Conservation (phyloP, 2,888 invertebrate genomes). For the Perizoma affinitatum region DNA sequence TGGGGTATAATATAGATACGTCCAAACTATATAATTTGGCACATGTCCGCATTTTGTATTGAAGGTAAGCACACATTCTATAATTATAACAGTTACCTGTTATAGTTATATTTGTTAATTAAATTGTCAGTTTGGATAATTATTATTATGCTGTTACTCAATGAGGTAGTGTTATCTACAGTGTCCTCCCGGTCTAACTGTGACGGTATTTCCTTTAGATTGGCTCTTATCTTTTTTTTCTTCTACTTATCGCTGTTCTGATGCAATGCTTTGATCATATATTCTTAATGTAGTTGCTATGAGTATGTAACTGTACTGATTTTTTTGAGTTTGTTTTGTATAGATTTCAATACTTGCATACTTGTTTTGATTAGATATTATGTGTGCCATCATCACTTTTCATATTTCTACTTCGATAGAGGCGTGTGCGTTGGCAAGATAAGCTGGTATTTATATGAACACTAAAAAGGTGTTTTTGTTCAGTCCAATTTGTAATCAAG, state of each 20-base stretch:
- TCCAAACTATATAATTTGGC: too few species aligned
- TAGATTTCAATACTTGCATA: slow-evolving; percentile 39
- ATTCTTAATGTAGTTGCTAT: slow-evolving; percentile 44
- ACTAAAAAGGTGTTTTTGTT: too few species aligned
- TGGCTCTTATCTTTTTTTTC: slow-evolving; percentile 1
- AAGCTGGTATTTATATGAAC: too few species aligned
- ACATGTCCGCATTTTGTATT: too few species aligned
- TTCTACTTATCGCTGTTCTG: slow-evolving; percentile 37
- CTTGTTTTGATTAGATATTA: slow-evolving; percentile 39
- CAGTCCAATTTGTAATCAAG: too few species aligned
- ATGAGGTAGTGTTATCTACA: neutral
- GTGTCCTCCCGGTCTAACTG: slow-evolving; percentile 23
- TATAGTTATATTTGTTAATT: too few species aligned
- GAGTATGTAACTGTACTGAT: slow-evolving; percentile 4
- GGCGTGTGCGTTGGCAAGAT: too few species aligned
- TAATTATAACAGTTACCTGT: too few species aligned
- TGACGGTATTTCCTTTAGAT: slow-evolving; percentile 41
- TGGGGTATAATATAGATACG: too few species aligned
- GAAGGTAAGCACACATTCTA: too few species aligned
- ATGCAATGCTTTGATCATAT: slow-evolving; percentile 48
- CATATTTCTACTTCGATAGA: slow-evolving; percentile 17
- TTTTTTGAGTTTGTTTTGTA: slow-evolving; percentile 46
- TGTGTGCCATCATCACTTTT: slow-evolving; percentile 21
- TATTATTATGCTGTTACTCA: too few species aligned
- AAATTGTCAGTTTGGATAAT: too few species aligned